Percentiles rank a stretch among this genome's conserved stretches.
phyloP scores from a whole-genome alignment of 2,113 vertebrate species.

The Ivindomyrus marchei region DNA sequence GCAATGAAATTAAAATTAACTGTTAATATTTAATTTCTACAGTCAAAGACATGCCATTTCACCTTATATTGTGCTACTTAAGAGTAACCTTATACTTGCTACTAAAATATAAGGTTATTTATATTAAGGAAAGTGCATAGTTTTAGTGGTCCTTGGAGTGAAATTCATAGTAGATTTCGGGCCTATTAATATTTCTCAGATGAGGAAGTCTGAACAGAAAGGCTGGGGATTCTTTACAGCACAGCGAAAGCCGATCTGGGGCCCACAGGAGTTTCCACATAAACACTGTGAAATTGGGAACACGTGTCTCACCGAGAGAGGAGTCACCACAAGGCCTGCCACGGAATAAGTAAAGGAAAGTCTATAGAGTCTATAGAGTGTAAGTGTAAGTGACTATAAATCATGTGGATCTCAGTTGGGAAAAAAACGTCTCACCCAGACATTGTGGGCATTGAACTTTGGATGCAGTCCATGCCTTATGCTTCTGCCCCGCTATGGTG shows the following conservation, averaged over 20 bases:
- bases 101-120: neutral
- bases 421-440: conserved; percentile 54
- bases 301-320: conserved; percentile 42
- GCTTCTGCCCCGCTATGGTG: neutral
- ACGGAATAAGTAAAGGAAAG: conserved; percentile 50
- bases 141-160: neutral
- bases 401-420: conserved; percentile 38
- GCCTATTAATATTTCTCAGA: conserved; percentile 8
- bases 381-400: conserved; percentile 44
- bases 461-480: neutral
- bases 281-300: conserved; percentile 57
- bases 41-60: neutral
- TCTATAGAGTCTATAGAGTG: conserved; percentile 60
- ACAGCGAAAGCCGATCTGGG: conserved; percentile 39
- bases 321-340: conserved; percentile 52
- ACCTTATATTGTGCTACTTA: neutral
- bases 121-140: neutral
- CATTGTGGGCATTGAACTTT: conserved; percentile 26
- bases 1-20: neutral
- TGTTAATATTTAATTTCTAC: neutral
- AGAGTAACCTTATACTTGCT: too few species aligned
- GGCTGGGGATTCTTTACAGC: conserved; percentile 38
- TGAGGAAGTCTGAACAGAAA: conserved; percentile 15
- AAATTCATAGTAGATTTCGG: neutral
- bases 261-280: conserved; percentile 50